Conservation (phyloP, 1,140 invertebrate species). For the Lanistes nyassanus region DNA sequence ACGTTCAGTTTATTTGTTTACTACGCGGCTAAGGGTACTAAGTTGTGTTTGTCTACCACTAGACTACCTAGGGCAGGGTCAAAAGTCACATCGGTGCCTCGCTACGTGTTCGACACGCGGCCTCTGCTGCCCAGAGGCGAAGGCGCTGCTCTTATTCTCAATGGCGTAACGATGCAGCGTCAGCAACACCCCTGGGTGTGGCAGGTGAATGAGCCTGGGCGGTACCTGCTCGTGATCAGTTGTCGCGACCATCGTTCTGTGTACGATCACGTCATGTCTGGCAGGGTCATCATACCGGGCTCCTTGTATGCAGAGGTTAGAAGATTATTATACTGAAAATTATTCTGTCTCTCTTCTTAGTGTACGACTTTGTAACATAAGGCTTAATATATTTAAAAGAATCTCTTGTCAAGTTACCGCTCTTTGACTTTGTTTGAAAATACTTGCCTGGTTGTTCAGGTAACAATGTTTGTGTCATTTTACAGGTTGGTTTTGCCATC, state of each 20-base stretch:
- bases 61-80: conserved; percentile 7
- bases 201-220: conserved; percentile 5
- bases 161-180: conserved; percentile 12
- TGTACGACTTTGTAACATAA: background rate
- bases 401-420: background rate
- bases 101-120: conserved; percentile 23
- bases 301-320: conserved; percentile 28
- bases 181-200: conserved; percentile 25
- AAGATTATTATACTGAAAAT: too few relatives aligned
- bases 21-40: background rate
- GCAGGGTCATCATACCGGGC: conserved; percentile 28
- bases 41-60: background rate
- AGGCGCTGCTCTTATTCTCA: background rate
- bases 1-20: background rate
- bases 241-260: conserved; percentile 12
- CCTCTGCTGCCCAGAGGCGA: conserved; percentile 12
- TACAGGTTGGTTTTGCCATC: conserved; percentile 26
- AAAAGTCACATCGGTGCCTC: conserved; percentile 15
- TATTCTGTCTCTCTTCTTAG: too few relatives aligned
- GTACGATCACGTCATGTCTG: conserved; percentile 30
- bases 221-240: conserved; percentile 11
- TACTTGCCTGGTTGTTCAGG: background rate
- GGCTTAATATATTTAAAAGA: conserved; percentile 21
- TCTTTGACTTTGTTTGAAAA: background rate
- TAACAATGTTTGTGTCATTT: too few relatives aligned